Percentiles rank a stretch among this genome's conserved stretches.
These are phyloP conservation scores for Lanius ludovicianus DNA, from an alignment of 2,113 vertebrate genomes.

Conservation along the genomic window DNA sequence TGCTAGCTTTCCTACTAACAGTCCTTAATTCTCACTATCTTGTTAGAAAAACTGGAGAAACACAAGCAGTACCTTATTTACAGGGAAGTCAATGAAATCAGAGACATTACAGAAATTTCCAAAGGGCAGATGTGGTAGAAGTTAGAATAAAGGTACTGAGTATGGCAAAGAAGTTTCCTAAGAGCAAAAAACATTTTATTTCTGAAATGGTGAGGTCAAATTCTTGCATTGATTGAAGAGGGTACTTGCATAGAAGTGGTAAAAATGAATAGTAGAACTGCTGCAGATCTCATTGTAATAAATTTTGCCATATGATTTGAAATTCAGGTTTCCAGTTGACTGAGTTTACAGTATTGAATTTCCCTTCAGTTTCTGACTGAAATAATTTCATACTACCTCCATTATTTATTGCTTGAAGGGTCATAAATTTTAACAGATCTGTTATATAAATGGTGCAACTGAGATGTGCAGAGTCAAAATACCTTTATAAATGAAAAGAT, in stretches of 20 bases:
- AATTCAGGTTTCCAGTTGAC: conserved; percentile 24
- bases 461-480: neutral
- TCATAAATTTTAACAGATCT: conserved; percentile 16
- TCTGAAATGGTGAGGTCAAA: neutral
- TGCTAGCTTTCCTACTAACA: neutral
- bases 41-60: neutral
- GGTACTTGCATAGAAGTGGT: neutral
- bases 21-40: neutral
- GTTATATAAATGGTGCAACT: neutral
- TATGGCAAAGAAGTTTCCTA: neutral
- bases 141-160: neutral
- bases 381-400: neutral
- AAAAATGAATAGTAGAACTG: conserved; percentile 1
- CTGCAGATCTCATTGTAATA: conserved; percentile 14
- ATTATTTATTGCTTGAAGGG: neutral
- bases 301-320: conserved; percentile 31
- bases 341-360: conserved; percentile 29
- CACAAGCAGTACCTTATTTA: neutral
- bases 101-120: neutral
- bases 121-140: neutral
- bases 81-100: neutral
- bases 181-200: neutral
- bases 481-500: neutral
- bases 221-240: neutral
- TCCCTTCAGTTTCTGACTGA: conserved; percentile 15